Evolutionary conservation across 2,797 vertebrate genomes (phyloP), one percentile per base, ranked within the genome.

Genomic region (Vespertilio murinus): DNA sequence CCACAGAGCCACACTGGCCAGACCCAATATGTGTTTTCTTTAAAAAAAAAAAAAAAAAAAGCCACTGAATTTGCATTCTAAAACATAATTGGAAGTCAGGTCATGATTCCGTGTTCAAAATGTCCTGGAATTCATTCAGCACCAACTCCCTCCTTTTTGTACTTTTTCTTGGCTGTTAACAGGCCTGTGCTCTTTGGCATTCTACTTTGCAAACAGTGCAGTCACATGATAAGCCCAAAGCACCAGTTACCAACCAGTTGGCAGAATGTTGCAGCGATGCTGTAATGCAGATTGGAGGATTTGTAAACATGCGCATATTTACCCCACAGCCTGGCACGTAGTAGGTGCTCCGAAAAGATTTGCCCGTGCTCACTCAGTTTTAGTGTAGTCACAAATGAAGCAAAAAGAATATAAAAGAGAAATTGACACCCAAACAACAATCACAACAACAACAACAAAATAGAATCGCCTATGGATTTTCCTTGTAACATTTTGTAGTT

Each of bases 141-240:
- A 25, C 78, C 23, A 17, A 17, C 28, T 5, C 23, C 11, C 25
- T 33, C 4, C 52, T 40, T 79, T 54, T 45, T 14, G 59, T 84
- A 28, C 67, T 92, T 92, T 67, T 67, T 49, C 79, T 91, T 89
- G n/a, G 83, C 74, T 88, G 13, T 42, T 78, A 70, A 61, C 22
- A 47, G 42, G 35, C 4, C 35, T 42, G 45, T 83, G 25, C 38
- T 80, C 59, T 61, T 69, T 69, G 65, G 40, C 7, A n/a, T 73
- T 71, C 42, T 70, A 0, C 3, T 83, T 42, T 23, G 33, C 30
- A 71, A 78, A 77, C 71, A 38, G 56, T 23, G 17, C 1, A 54
- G 64, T 61, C 84, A 40, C 6, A 3, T n/a, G 47, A 38, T 67
- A 49, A 49, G 12, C 45, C 35, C 23, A 35, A 33, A n/a, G 18